phyloP scores from a whole-genome alignment of 2,888 invertebrate species.

The Pyrgus malvae region DNA sequence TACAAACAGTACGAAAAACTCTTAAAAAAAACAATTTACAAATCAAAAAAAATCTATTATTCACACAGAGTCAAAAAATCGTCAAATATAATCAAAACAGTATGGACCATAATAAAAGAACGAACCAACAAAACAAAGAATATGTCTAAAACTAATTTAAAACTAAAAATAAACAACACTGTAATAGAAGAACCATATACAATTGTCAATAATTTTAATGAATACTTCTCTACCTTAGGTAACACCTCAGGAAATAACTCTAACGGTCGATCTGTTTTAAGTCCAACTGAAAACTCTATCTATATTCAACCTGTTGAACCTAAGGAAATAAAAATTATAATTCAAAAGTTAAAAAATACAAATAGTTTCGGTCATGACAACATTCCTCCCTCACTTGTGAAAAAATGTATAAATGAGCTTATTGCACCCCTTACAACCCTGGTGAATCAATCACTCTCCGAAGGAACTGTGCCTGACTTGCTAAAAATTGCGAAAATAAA shows the following conservation, averaged over 20 bases:
- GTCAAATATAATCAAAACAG: neutral
- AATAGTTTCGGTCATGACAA: no score
- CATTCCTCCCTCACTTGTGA: no score
- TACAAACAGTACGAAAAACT: slow-evolving; percentile 16
- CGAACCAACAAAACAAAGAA: neutral
- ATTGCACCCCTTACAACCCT: no score
- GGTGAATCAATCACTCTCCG: no score
- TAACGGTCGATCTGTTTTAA: neutral
- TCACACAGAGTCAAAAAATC: slow-evolving; percentile 1
- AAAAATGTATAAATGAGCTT: no score
- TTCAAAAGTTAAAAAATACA: slow-evolving; percentile 12
- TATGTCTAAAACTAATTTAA: neutral
- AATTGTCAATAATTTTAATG: neutral
- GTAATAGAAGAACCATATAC: neutral
- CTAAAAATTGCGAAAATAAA: no score
- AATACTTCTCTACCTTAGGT: neutral
- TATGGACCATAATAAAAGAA: slow-evolving; percentile 9
- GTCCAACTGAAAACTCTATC: slow-evolving; percentile 3
- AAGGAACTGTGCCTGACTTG: no score
- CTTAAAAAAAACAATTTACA: neutral
- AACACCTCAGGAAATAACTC: neutral
- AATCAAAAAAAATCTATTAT: neutral
- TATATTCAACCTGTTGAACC: neutral
- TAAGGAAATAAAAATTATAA: neutral
- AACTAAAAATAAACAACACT: neutral